Percentiles rank a stretch among this genome's conserved stretches.
Evolutionary conservation across 2,888 invertebrate species (phyloP).

Genomic region (Heliconius cydno): DNA sequence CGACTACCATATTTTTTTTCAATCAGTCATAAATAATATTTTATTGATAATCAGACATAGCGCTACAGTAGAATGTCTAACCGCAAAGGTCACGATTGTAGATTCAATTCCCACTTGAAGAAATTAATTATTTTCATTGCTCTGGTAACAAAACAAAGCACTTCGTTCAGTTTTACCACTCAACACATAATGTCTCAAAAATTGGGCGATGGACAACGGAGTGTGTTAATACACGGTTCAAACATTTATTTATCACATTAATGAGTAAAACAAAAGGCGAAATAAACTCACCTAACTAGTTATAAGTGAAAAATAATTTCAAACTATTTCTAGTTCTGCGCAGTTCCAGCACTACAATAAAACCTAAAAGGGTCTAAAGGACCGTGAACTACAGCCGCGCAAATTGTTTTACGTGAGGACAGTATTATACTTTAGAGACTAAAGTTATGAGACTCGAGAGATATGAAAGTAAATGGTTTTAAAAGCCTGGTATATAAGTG

Average conservation of each 20-base stretch:
- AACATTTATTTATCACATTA: not conserved
- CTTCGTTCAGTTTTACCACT: no score
- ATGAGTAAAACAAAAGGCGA: not conserved
- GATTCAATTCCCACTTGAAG: no score
- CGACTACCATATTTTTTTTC: no score
- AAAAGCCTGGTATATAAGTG: not conserved
- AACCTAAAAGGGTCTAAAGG: slow-evolving; percentile 32
- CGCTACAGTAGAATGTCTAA: no score
- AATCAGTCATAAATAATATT: no score
- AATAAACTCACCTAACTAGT: not conserved
- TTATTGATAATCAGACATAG: no score
- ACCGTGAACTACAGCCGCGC: slow-evolving; percentile 32
- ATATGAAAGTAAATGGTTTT: slow-evolving; percentile 3
- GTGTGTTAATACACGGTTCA: no score
- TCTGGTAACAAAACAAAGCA: no score
- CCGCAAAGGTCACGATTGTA: no score
- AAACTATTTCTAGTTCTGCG: slow-evolving; percentile 1
- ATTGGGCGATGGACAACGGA: no score
- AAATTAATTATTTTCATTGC: no score
- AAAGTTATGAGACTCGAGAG: not conserved
- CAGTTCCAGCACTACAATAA: slow-evolving; percentile 22
- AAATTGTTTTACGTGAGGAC: slow-evolving; percentile 27
- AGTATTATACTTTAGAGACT: not conserved
- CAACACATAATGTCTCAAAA: no score
- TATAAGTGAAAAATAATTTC: not conserved